Evolutionary conservation across 2,888 invertebrate species (phyloP), one percentile per base, ranked within the genome.

Genomic region (Machimus atricapillus): DNA sequence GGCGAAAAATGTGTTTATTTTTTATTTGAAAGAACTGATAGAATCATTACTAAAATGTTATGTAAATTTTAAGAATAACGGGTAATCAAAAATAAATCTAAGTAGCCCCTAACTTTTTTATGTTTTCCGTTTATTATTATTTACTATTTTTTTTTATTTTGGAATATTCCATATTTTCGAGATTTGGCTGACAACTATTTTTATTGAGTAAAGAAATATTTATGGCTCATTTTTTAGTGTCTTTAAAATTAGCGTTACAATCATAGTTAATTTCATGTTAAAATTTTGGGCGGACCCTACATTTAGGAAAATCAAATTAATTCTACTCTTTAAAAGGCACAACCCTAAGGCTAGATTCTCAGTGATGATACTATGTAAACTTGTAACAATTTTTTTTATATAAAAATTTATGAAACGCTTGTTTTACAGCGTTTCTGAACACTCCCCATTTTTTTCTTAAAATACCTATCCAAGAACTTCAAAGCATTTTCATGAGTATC

Each of bases 1-100:
- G 23, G 27, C 27, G 66, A 27, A 66, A 66, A 19, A 19, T 66
- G 56, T 56, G 66, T 66, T 8, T 34, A 34, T 34, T 23, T 66
- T 82, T 82, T n/a, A 82, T 82, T 58, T 82, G 9, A 82, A 82
- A 82, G 82, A 82, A 82, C 82, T 82, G 82, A 82, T 82, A 82
- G 58, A 58, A 82, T 58, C 37, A 82, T 58, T 82, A 58, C 37
- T 58, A 40, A 82, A 66, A 82, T 56, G 81, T 81, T 81, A 16
- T 58, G 7, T 82, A 66, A 82, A 66, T 82, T 76, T 76, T 76
- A 76, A 76, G 40, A n/a, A 76, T n/a, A 37, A 76, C 76, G 34
- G 31, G 76, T 76, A 34, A 76, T 76, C 76, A 76, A 76, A 76
- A 76, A 3, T 77, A 77, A 77, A 12, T 40, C 40, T 77, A 77